A percentile compares a stretch with the other conserved stretches of the same genome.
Conservation (phyloP, 2,797 vertebrate species). For the Myotis daubentonii region DNA sequence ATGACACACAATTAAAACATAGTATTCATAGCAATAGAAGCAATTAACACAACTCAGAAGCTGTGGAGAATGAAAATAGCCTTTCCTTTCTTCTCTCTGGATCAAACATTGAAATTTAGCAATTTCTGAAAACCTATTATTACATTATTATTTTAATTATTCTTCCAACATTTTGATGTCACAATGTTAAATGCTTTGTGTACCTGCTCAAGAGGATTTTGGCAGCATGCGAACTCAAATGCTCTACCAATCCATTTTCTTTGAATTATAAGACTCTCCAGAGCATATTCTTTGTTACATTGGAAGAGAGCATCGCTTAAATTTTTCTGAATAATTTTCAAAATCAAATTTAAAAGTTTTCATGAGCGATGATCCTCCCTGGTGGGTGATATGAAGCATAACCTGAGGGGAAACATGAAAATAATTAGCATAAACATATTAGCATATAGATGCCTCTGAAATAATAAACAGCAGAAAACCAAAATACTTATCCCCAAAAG, state of each 20-base stretch:
- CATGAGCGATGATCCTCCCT: conserved; percentile 78
- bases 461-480: conserved; percentile 75
- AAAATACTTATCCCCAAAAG: conserved; percentile 71
- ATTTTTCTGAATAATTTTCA: conserved; percentile 81
- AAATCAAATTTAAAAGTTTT: conserved; percentile 80
- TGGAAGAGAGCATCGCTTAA: conserved; percentile 65
- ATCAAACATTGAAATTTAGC: conserved; percentile 32
- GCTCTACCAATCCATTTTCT: conserved; percentile 63
- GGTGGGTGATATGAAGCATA: conserved; percentile 65
- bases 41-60: conserved; percentile 55
- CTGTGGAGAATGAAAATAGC: conserved; percentile 33
- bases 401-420: conserved; percentile 71
- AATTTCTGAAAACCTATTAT: conserved; percentile 54
- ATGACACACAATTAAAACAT: conserved; percentile 75
- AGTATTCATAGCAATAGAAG: conserved; percentile 50
- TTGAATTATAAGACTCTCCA: conserved; percentile 75
- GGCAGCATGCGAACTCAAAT: conserved; percentile 64
- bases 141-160: conserved; percentile 64
- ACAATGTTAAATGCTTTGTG: conserved; percentile 46
- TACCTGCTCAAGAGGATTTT: conserved; percentile 69
- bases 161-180: conserved; percentile 63
- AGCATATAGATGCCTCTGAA: conserved; percentile 79
- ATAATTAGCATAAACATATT: conserved; percentile 78
- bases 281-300: conserved; percentile 73
- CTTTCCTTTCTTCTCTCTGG: conserved; percentile 13